Evolutionary conservation across 2,888 invertebrate species (phyloP).

Genomic region (Meandrusa payeni): DNA sequence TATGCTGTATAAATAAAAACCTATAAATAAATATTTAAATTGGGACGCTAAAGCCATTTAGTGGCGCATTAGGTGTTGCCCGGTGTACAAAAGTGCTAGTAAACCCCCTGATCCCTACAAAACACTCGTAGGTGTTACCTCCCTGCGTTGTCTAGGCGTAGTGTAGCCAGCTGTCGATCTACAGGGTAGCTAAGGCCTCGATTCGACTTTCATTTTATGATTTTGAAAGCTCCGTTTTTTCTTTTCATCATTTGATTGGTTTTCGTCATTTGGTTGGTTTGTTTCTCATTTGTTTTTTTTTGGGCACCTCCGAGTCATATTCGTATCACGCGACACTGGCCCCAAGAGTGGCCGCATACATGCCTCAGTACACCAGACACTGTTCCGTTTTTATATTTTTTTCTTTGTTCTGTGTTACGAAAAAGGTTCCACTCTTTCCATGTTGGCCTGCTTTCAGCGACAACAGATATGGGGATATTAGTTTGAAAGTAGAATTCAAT

Average conservation of each 20-base stretch:
- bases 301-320: constrained; percentile 72
- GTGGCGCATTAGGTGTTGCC: constrained; percentile 44
- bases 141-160: constrained; percentile 67
- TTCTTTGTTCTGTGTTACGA: constrained; percentile 32
- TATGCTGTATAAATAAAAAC: constrained; percentile 36
- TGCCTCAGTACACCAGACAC: constrained; percentile 68
- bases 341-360: constrained; percentile 48
- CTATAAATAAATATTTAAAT: constrained; percentile 25
- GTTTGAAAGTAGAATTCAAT: background rate
- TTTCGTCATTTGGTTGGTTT: constrained; percentile 40
- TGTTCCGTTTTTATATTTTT: constrained; percentile 39
- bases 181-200: constrained; percentile 62
- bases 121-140: constrained; percentile 46
- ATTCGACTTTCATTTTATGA: constrained; percentile 45
- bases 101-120: constrained; percentile 47
- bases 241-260: constrained; percentile 40
- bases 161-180: constrained; percentile 48
- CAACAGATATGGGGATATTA: constrained; percentile 56
- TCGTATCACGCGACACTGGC: constrained; percentile 69
- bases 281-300: constrained; percentile 44
- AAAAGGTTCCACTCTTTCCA: constrained; percentile 54
- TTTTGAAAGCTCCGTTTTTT: constrained; percentile 27
- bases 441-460: constrained; percentile 64
- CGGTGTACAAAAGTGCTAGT: constrained; percentile 38
- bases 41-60: constrained; percentile 30